Evolutionary conservation across 92 coral and sea anemone genomes (phyloP), one percentile per base, ranked within the genome.

Genomic region (Phymanthus crucifer): DNA sequence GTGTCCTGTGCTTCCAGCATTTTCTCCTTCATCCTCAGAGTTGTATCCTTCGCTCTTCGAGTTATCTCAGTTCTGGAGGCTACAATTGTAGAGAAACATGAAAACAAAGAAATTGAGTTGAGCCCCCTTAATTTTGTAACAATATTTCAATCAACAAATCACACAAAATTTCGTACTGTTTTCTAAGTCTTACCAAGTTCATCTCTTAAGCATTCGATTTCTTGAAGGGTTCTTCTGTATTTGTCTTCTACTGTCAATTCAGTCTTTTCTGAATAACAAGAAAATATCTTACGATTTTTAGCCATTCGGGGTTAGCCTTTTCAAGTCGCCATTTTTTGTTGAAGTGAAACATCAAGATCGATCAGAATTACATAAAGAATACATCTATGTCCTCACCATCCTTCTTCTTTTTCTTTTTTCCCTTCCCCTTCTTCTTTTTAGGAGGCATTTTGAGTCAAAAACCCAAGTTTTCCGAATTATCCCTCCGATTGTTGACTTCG

Each of bases 401-500:
- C 91, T 90, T 89, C 89, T 95, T 95, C 97, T 95, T 95, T 88
- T 95, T 95, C 93, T 95, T 95, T 92, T 93, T 95, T 43, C 92
- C 95, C 85, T 95, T 95, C 26, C 92, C 94, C 77, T 93, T 88
- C 86, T 92, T 92, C 92, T 95, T 95, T 84, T 95, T 95, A 4
- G 98, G 98, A n/a, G 98, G 98, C 98, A 95, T 95, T 89, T 84
- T 85, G 72, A 45, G 32, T 8, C 34, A 66, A 48, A 23, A 47
- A 18, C 5, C 50, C 40, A 48, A 56, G 56, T 56, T 43, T 38
- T n/a, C 67, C 40, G 0, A 29, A 17, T n/a, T n/a, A n/a, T n/a
- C 73, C 70, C 81, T 83, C 80, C 83, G 67, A 58, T 80, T 38
- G 81, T 75, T 84, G 66, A 64, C n/a, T 46, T 76, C n/a, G 40